Conservation (phyloP, 2,797 vertebrate genomes). For the Petrocephalus schoutedeni region DNA sequence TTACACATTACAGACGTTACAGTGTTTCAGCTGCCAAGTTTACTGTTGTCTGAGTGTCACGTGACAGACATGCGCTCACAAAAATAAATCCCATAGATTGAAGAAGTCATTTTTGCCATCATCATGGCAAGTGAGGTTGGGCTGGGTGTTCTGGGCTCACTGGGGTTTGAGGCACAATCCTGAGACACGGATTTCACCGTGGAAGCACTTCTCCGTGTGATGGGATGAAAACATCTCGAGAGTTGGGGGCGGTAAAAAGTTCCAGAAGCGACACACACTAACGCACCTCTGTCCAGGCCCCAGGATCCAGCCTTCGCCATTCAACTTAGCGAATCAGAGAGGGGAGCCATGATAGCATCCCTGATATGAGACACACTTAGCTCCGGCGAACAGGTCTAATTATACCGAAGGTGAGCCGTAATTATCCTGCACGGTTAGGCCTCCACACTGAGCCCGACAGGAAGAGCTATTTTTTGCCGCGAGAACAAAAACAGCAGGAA, state of each 20-base stretch:
- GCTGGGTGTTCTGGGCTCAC: background rate
- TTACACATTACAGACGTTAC: background rate
- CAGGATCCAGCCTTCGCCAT: background rate
- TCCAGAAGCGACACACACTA: background rate
- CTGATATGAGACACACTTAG: background rate
- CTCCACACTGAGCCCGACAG: conserved; percentile 5
- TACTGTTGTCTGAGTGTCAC: background rate
- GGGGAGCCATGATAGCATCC: background rate
- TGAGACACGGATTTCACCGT: background rate
- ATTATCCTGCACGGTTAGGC: conserved; percentile 8
- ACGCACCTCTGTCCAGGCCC: background rate
- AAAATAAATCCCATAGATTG: background rate
- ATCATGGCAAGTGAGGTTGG: background rate
- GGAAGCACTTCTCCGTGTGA: background rate
- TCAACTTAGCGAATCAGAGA: background rate
- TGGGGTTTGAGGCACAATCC: background rate
- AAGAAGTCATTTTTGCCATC: background rate
- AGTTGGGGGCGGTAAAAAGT: background rate
- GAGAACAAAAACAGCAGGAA: background rate
- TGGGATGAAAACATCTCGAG: background rate
- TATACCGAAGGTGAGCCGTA: conserved; percentile 19
- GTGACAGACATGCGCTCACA: background rate
- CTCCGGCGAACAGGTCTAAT: conserved; percentile 7
- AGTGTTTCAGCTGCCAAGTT: background rate
- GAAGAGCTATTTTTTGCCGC: conserved; percentile 19